Evolutionary conservation across 2,888 invertebrate species (phyloP), one percentile per base, ranked within the genome.

Genomic region (Cheilosia urbana): DNA sequence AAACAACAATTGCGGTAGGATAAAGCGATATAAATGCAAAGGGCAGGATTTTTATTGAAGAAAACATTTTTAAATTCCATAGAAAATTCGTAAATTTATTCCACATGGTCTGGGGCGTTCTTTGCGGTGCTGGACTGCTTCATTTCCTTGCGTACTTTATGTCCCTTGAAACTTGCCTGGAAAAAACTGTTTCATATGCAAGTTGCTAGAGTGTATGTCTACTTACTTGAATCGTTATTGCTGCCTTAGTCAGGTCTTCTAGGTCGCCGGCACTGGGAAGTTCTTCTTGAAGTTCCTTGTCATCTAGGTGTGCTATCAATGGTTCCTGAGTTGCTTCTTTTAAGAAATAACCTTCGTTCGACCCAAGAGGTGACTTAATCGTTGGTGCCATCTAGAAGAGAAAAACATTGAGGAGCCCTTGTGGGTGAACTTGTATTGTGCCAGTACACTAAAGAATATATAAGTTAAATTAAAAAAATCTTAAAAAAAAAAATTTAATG

Each of bases 191-290:
- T 65, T 34, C 7, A 17, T 11, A 24, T 19, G 2, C 11, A n/a
- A 17, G n/a, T 45, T 45, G 2, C 21, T 47, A 19, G 19, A 19
- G 7, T 9, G 11, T 62, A 13, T 1, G 17, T 34, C 4, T 19
- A 19, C 42, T 57, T 45, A 83, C 83, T 34, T 84, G 84, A 55
- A 84, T 79, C 21, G 63, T 80, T 30, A 75, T 15, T 11, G 80
- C 83, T 42, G 83, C 83, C 19, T 68, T 66, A 17, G 24, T 78
- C 0, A 49, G 1, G 2, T 75, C 47, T 34, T 73, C 37, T 7
- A 1, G 6, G n/a, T 80, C 19, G 9, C 37, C 53, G 3, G 13
- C 19, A 7, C 17, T 13, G 62, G 53, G 15, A 6, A 49, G 9
- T 4, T 58, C 58, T 34, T 11, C 30, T 9, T 11, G 17, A 19